These are phyloP conservation scores for Callopanchax toddi DNA, from an alignment of 2,113 vertebrate genomes.

Conservation along the genomic window DNA sequence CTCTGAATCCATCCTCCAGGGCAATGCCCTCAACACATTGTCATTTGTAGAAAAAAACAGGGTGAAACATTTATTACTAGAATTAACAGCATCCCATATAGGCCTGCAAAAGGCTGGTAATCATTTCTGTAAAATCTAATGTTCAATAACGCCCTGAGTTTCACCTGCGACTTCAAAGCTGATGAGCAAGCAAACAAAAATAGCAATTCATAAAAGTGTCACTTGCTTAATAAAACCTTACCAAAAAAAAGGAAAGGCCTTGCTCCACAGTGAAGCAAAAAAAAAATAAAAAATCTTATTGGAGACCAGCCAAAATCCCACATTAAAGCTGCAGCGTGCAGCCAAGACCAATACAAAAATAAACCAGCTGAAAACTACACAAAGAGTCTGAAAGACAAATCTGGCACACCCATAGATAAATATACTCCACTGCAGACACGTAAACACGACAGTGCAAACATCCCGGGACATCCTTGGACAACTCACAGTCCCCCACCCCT, in stretches of 20 bases:
- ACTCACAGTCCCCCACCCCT: slow-evolving; percentile 42
- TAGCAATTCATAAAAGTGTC: slow-evolving; percentile 58
- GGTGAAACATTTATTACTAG: slow-evolving; percentile 25
- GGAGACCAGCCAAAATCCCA: slow-evolving; percentile 29
- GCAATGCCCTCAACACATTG: slow-evolving; percentile 39
- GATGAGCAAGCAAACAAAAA: slow-evolving; percentile 47
- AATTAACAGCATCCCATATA: slow-evolving; percentile 23
- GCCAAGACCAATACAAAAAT: slow-evolving; percentile 29
- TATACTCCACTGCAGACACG: slow-evolving; percentile 40
- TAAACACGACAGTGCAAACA: slow-evolving; percentile 58
- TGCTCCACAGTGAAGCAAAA: neutral
- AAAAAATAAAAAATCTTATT: slow-evolving; percentile 3
- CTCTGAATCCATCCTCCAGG: slow-evolving; percentile 30
- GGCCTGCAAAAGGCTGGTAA: slow-evolving; percentile 30
- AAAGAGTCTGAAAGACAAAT: slow-evolving; percentile 40
- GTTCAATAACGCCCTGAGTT: slow-evolving; percentile 30
- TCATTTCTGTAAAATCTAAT: slow-evolving; percentile 39
- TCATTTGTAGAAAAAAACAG: slow-evolving; percentile 32
- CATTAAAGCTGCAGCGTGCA: slow-evolving; percentile 37
- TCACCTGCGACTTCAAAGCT: slow-evolving; percentile 37
- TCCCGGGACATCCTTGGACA: slow-evolving; percentile 44
- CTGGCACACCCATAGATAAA: slow-evolving; percentile 42
- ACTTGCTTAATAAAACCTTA: slow-evolving; percentile 48
- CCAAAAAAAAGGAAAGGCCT: slow-evolving; percentile 24
- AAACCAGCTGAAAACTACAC: slow-evolving; percentile 44